A percentile compares a stretch with the other conserved stretches of the same genome.
Conservation (phyloP, 2,888 invertebrate genomes). For the Xestia sexstrigata region DNA sequence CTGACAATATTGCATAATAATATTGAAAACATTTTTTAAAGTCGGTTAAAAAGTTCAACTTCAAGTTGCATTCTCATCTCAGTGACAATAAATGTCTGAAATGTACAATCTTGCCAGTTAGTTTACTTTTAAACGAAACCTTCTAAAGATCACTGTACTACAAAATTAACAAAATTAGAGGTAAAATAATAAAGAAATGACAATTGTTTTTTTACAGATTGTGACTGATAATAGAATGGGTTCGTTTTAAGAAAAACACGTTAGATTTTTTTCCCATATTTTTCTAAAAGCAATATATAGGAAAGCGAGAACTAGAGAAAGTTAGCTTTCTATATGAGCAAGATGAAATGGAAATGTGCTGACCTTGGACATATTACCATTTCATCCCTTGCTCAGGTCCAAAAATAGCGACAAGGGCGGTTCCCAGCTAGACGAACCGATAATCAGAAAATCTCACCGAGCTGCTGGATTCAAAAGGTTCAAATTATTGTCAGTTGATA, state of each 20-base stretch:
- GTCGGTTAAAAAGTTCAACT: no score
- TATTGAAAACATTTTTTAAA: no score
- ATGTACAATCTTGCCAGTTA: no score
- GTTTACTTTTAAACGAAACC: no score
- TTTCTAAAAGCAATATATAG: not conserved
- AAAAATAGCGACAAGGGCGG: slow-evolving; percentile 18
- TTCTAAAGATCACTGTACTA: no score
- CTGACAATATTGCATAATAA: no score
- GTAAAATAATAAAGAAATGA: no score
- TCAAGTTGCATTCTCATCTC: no score
- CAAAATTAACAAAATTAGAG: no score
- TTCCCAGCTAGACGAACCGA: not conserved
- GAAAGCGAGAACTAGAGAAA: not conserved
- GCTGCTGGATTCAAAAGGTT: slow-evolving; percentile 2
- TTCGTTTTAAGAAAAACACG: not conserved
- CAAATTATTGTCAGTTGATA: not conserved
- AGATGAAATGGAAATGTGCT: slow-evolving; percentile 28
- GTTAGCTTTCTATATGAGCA: slow-evolving; percentile 7
- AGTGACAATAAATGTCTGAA: no score
- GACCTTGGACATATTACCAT: slow-evolving; percentile 8
- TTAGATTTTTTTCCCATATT: not conserved
- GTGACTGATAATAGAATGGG: not conserved
- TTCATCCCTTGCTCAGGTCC: slow-evolving; percentile 23
- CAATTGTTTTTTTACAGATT: not conserved
- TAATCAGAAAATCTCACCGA: slow-evolving; percentile 3